A percentile compares a stretch with the other conserved stretches of the same genome.
Evolutionary conservation across 2,113 vertebrate genomes (phyloP).

Genomic region (Anolis sagrei): DNA sequence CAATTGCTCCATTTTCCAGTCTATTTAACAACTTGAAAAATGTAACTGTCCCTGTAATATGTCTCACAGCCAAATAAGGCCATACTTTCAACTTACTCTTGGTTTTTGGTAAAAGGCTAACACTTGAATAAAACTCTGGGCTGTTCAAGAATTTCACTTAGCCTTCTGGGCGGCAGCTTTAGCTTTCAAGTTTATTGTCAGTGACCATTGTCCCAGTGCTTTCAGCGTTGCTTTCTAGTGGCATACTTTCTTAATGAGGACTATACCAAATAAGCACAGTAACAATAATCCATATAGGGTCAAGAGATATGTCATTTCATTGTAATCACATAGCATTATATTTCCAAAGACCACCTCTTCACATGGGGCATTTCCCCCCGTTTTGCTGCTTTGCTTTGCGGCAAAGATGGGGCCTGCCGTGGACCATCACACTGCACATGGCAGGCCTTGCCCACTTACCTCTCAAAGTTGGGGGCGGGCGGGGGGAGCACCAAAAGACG

Average conservation of each 20-base stretch:
- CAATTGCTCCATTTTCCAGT: slow-evolving; percentile 37
- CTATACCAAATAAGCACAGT: not conserved
- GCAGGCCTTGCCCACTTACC: no score
- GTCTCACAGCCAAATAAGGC: slow-evolving; percentile 21
- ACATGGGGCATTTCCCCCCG: no score
- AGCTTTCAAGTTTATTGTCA: not conserved
- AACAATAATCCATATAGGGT: not conserved
- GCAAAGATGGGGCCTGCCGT: no score
- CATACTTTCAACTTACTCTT: not conserved
- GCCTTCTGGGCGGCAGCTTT: not conserved
- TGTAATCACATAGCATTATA: not conserved
- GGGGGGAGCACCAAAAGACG: no score
- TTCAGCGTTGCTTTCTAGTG: not conserved
- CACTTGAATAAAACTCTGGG: not conserved
- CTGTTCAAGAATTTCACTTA: not conserved
- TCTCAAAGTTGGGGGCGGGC: no score
- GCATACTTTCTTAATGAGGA: not conserved
- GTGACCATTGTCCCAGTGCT: not conserved
- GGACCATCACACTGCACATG: no score
- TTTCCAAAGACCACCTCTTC: not conserved
- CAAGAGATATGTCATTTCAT: not conserved
- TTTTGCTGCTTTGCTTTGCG: no score
- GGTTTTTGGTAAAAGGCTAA: not conserved
- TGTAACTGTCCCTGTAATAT: slow-evolving; percentile 4
- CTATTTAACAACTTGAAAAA: slow-evolving; percentile 35